Conservation (phyloP, 2,797 vertebrate species). For the Echiichthys vipera region DNA sequence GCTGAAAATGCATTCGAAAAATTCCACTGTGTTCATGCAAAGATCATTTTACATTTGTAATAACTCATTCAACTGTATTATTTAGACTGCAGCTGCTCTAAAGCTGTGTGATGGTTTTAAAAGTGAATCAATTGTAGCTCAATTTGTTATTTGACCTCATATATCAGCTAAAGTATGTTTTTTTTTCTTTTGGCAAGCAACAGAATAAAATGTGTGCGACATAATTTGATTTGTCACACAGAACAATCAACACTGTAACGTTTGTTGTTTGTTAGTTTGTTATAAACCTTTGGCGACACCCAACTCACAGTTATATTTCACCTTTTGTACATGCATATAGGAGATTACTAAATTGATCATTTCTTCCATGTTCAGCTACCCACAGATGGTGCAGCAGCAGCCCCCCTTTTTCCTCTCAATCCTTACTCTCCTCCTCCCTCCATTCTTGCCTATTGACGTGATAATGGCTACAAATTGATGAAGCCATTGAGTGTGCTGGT, state of each 20-base stretch:
- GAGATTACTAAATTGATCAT: neutral
- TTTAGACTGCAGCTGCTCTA: neutral
- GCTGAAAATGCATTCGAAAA: neutral
- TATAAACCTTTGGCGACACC: neutral
- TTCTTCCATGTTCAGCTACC: conserved; percentile 26
- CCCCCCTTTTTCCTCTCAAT: conserved; percentile 18
- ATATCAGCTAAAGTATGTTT: neutral
- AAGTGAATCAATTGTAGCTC: neutral
- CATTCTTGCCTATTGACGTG: conserved; percentile 84
- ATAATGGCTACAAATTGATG: conserved; percentile 83
- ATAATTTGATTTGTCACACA: neutral
- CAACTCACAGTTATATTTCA: neutral
- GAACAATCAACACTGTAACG: neutral
- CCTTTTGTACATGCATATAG: neutral
- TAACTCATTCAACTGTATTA: too few relatives aligned
- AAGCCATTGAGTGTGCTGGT: conserved; percentile 74
- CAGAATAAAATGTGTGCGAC: neutral
- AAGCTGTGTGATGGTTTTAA: neutral
- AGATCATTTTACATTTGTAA: neutral
- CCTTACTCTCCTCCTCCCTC: conserved; percentile 65
- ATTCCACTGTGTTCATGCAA: neutral
- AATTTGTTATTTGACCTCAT: neutral
- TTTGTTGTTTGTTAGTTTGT: neutral
- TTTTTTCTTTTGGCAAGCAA: neutral
- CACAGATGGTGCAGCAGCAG: conserved; percentile 76